A percentile compares a stretch with the other conserved stretches of the same genome.
These are phyloP conservation scores for Porites rus DNA, from an alignment of 92 coral and sea anemone species.

Conservation along the genomic window DNA sequence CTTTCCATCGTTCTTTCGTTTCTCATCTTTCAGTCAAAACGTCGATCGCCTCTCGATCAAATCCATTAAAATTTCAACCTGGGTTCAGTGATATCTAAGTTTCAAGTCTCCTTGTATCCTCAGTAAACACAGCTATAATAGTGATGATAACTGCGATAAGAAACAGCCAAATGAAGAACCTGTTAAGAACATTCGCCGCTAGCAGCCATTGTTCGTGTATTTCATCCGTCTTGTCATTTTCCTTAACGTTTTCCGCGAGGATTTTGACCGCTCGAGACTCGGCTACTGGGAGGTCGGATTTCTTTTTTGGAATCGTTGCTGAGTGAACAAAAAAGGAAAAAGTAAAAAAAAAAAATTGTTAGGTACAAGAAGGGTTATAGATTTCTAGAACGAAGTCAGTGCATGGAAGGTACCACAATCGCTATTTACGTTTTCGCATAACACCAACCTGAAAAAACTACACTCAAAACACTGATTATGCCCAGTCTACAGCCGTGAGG, in stretches of 20 bases:
- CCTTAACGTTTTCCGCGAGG: slow-evolving; percentile 73
- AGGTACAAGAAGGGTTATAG: neutral
- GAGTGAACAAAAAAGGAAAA: neutral
- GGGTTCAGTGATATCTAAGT: neutral
- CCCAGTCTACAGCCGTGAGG: too few species aligned
- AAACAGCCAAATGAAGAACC: slow-evolving; percentile 83
- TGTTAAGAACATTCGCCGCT: slow-evolving; percentile 90
- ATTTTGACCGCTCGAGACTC: slow-evolving; percentile 80
- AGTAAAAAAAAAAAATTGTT: neutral
- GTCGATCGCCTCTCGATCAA: neutral
- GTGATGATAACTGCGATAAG: slow-evolving; percentile 77
- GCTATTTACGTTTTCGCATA: too few species aligned
- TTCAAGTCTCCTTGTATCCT: slow-evolving; percentile 44
- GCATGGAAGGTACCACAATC: too few species aligned
- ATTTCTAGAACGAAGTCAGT: neutral
- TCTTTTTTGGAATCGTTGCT: slow-evolving; percentile 43
- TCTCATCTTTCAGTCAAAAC: neutral
- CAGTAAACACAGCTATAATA: slow-evolving; percentile 71
- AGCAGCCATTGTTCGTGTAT: slow-evolving; percentile 82
- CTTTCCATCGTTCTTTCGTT: neutral
- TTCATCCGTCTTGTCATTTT: slow-evolving; percentile 70
- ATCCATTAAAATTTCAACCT: neutral
- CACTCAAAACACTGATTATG: too few species aligned
- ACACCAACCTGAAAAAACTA: too few species aligned
- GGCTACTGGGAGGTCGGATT: slow-evolving; percentile 58